phyloP scores from a whole-genome alignment of 2,113 vertebrate species.

The Todiramphus chloris region DNA sequence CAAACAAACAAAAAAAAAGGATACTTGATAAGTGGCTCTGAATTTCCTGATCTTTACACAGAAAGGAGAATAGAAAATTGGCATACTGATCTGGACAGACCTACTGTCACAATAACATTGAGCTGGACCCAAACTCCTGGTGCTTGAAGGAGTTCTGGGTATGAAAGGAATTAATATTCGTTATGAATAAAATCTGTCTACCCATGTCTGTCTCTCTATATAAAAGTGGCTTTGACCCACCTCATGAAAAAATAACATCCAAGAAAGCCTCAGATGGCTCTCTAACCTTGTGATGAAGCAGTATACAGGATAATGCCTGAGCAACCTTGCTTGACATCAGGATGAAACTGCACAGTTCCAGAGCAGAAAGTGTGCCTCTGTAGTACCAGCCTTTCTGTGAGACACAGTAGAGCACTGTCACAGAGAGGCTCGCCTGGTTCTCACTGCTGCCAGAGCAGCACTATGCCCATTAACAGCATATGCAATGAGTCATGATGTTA shows the following conservation, averaged over 20 bases:
- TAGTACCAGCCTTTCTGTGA: neutral
- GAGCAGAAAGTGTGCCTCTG: neutral
- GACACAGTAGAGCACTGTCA: neutral
- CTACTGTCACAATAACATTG: neutral
- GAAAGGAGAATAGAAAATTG: neutral
- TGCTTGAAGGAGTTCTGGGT: neutral
- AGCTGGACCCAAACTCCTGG: neutral
- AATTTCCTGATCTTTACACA: neutral
- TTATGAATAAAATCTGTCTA: neutral
- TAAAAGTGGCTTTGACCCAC: neutral
- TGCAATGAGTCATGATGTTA: neutral
- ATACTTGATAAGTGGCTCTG: neutral
- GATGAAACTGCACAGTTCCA: neutral
- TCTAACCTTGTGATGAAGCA: neutral
- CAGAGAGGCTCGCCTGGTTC: neutral
- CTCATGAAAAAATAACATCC: neutral
- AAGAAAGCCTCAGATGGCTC: neutral
- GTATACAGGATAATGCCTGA: neutral
- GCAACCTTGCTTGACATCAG: neutral
- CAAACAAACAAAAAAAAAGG: neutral
- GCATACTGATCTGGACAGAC: neutral
- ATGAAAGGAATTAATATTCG: neutral
- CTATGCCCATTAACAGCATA: neutral
- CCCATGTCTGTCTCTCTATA: neutral
- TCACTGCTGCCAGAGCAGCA: neutral